Conservation (phyloP, 2,797 vertebrate genomes). For the Loris lydekkerianus region DNA sequence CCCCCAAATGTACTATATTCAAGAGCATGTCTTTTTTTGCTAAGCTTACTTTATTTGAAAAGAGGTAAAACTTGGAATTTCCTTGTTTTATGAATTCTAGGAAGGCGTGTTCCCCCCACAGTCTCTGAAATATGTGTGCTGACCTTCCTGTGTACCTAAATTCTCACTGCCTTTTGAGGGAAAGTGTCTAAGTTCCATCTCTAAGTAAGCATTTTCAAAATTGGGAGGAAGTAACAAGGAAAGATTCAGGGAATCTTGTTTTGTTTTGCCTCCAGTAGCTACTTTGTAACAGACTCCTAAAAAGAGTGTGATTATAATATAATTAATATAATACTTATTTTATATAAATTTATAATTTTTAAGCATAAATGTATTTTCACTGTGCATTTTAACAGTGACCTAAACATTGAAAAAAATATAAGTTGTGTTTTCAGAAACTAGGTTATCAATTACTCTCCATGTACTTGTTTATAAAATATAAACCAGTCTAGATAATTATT, state of each 20-base stretch:
- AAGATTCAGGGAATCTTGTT: neutral
- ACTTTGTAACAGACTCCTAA: neutral
- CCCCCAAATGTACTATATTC: neutral
- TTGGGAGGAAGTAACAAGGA: neutral
- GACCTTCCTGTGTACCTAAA: neutral
- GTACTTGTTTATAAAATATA: conserved; percentile 6
- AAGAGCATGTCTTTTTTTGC: neutral
- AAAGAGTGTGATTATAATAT: neutral
- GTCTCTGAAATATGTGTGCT: neutral
- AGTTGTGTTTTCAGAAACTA: neutral
- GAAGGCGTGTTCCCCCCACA: neutral
- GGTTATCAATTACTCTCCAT: neutral
- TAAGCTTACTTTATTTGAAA: conserved; percentile 19
- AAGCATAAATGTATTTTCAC: neutral
- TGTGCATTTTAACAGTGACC: neutral
- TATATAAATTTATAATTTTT: conserved; percentile 29
- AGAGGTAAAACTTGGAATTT: neutral
- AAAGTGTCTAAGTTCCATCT: neutral
- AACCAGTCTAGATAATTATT: neutral
- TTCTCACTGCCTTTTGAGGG: neutral
- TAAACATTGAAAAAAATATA: conserved; percentile 3
- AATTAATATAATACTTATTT: neutral
- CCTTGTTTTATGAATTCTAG: neutral
- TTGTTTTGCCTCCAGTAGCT: neutral
- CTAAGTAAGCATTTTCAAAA: conserved; percentile 4